Evolutionary conservation across 2,797 vertebrate species (phyloP).

Genomic region (Dendrocincla tyrannina): DNA sequence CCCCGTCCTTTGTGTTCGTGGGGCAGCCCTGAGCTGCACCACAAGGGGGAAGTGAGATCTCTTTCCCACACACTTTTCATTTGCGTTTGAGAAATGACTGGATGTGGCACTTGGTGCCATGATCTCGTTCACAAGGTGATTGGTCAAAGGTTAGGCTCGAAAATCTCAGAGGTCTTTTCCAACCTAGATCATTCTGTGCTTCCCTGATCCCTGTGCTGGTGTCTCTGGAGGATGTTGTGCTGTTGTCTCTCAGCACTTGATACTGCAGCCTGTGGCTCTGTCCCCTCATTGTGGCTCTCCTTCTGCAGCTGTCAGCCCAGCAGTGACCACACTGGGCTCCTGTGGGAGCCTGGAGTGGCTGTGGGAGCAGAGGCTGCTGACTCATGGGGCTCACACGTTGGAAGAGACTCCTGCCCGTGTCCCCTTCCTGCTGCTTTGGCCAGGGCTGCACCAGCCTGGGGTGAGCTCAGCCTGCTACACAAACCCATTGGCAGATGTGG

Average conservation of each 20-base stretch:
- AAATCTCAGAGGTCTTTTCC: neutral
- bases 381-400: rapidly evolving
- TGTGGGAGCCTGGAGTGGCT: neutral
- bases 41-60: rapidly evolving
- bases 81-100: neutral
- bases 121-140: neutral
- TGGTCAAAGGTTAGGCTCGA: neutral
- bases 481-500: neutral
- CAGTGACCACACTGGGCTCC: neutral
- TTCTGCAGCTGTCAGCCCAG: rapidly evolving
- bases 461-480: neutral
- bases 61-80: neutral
- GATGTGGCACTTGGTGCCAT: neutral
- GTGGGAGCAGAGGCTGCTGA: neutral
- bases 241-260: neutral
- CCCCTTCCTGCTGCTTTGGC: neutral
- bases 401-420: neutral
- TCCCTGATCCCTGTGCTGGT: neutral
- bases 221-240: neutral
- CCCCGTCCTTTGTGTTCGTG: neutral
- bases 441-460: rapidly evolving
- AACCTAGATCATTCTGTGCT: neutral
- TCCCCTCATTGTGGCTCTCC: neutral
- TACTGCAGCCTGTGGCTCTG: neutral
- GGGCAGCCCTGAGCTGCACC: rapidly evolving